These are phyloP conservation scores for Ichneumon xanthorius DNA, from an alignment of 2,888 invertebrate species.

Conservation along the genomic window DNA sequence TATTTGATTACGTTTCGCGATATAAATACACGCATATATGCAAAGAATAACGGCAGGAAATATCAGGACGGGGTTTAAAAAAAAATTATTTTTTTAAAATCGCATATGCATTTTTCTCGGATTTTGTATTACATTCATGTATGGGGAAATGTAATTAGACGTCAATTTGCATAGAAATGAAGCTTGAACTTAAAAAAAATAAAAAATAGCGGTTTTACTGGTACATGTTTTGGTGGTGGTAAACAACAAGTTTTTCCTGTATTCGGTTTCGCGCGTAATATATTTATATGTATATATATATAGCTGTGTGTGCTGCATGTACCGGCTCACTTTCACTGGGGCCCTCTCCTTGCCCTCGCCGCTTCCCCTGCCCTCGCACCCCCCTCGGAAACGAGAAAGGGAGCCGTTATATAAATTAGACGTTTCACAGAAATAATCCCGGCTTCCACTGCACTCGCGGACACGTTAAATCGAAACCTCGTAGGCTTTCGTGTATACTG, in stretches of 20 bases:
- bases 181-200: background rate
- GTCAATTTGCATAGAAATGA: background rate
- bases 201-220: background rate
- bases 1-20: background rate
- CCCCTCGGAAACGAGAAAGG: constrained; percentile 39
- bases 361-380: background rate
- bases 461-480: background rate
- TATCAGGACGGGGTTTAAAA: background rate
- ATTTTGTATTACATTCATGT: background rate
- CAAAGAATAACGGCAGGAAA: background rate
- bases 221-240: background rate
- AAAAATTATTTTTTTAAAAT: background rate
- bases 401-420: constrained; percentile 80
- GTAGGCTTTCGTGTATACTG: background rate
- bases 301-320: background rate
- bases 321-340: constrained; percentile 76
- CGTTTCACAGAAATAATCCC: constrained; percentile 68
- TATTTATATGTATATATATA: background rate
- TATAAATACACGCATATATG: background rate
- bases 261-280: constrained; percentile 39
- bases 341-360: constrained; percentile 50
- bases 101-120: background rate
- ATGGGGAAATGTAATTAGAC: background rate
- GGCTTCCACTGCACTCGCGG: constrained; percentile 16
- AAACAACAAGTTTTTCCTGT: constrained; percentile 45